Conservation (phyloP, 2,888 invertebrate species). For the Acronicta aceris region DNA sequence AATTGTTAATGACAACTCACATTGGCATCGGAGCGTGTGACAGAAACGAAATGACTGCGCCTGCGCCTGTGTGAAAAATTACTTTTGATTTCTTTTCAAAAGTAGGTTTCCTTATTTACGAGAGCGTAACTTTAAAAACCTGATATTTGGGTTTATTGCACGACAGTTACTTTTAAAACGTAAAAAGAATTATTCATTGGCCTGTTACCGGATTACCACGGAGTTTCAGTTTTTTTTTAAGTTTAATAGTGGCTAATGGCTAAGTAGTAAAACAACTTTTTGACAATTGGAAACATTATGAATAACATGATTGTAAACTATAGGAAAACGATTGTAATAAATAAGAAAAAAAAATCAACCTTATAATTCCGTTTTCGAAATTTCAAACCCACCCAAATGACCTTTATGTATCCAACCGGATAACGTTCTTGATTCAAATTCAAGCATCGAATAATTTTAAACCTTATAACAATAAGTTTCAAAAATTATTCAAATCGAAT, state of each 20-base stretch:
- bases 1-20: constrained; percentile 63
- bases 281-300: too few relatives aligned
- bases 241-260: too few relatives aligned
- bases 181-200: background rate
- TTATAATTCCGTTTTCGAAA: constrained; percentile 42
- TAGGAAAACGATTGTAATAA: background rate
- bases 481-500: constrained; percentile 35
- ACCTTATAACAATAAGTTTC: constrained; percentile 45
- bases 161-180: too few relatives aligned
- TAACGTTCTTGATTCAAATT: constrained; percentile 50
- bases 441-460: constrained; percentile 43
- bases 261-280: too few relatives aligned
- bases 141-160: background rate
- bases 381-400: constrained; percentile 50
- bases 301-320: too few relatives aligned
- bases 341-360: background rate
- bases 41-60: constrained; percentile 70
- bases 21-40: constrained; percentile 67
- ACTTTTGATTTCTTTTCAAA: constrained; percentile 54
- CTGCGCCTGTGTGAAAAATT: constrained; percentile 68
- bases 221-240: too few relatives aligned
- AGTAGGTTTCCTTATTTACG: constrained; percentile 33
- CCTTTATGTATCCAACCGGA: constrained; percentile 48
- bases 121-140: background rate
- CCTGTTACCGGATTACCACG: background rate